Evolutionary conservation across 2,113 vertebrate species (phyloP).

Genomic region (Chelonoidis abingdonii): DNA sequence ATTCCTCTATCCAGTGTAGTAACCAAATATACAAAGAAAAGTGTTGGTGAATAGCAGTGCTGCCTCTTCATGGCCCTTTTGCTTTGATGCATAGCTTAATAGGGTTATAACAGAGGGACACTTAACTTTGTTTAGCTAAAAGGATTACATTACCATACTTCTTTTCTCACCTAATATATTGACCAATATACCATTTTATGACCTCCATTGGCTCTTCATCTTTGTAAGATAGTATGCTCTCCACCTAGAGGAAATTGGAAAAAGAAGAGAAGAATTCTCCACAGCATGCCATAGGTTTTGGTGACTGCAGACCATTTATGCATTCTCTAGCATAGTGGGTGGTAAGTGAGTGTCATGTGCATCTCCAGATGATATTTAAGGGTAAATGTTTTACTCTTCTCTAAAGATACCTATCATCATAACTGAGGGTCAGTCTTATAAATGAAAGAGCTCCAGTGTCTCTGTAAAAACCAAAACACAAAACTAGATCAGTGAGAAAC

Average conservation of each 20-base stretch:
- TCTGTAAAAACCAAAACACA: neutral
- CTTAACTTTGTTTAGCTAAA: fast-evolving
- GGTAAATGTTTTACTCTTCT: neutral
- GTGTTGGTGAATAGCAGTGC: neutral
- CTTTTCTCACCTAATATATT: neutral
- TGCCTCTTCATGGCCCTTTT: neutral
- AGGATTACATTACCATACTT: neutral
- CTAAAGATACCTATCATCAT: neutral
- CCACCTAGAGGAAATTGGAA: neutral
- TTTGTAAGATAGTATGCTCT: neutral
- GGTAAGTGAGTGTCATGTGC: neutral
- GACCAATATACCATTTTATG: neutral
- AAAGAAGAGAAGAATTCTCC: neutral
- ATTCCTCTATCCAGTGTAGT: neutral
- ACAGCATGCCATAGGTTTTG: neutral
- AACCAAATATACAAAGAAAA: neutral
- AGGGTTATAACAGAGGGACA: neutral
- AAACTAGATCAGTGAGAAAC: neutral
- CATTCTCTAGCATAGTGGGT: neutral
- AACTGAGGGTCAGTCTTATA: no score
- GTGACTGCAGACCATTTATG: neutral
- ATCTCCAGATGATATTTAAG: neutral
- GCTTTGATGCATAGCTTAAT: neutral
- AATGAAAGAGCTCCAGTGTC: neutral
- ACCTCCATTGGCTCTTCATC: neutral